Evolutionary conservation across 2,888 invertebrate species (phyloP).

Genomic region (Pherbina coryleti): DNA sequence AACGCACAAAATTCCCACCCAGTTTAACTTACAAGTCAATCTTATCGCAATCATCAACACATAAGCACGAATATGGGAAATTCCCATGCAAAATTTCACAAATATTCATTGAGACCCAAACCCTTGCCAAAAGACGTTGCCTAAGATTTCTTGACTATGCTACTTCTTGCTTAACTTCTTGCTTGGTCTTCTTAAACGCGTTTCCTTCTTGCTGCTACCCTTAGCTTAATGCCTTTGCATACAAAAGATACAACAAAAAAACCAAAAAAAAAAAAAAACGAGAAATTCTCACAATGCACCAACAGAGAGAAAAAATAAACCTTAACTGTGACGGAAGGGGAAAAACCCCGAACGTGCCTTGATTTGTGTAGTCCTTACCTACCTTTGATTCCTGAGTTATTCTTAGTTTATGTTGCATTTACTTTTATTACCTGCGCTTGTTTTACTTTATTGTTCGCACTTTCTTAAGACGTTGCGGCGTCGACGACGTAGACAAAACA

Average conservation of each 20-base stretch:
- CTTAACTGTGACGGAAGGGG: constrained; percentile 37
- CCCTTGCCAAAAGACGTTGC: constrained; percentile 27
- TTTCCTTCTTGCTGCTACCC: neutral
- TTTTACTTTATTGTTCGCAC: constrained; percentile 16
- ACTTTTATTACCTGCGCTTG: constrained; percentile 1
- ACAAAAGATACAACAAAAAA: constrained; percentile 36
- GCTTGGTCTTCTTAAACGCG: neutral
- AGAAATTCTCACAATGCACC: constrained; percentile 37
- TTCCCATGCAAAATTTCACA: constrained; percentile 53
- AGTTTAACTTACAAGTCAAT: constrained; percentile 63
- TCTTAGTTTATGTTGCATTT: neutral
- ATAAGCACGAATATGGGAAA: constrained; percentile 42
- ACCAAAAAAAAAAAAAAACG: constrained; percentile 31
- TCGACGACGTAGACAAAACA: neutral
- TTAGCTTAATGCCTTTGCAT: neutral
- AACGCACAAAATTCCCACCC: constrained; percentile 64
- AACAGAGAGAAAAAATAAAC: neutral
- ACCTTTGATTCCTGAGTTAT: constrained; percentile 12
- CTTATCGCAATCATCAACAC: constrained; percentile 39
- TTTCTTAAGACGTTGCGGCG: constrained; percentile 56
- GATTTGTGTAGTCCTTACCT: constrained; percentile 31
- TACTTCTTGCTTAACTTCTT: neutral
- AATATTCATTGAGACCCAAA: neutral
- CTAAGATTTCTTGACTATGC: constrained; percentile 11
- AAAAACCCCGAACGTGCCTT: constrained; percentile 55